Conservation (phyloP, 2,888 invertebrate genomes). For the Ormyrus rosae region DNA sequence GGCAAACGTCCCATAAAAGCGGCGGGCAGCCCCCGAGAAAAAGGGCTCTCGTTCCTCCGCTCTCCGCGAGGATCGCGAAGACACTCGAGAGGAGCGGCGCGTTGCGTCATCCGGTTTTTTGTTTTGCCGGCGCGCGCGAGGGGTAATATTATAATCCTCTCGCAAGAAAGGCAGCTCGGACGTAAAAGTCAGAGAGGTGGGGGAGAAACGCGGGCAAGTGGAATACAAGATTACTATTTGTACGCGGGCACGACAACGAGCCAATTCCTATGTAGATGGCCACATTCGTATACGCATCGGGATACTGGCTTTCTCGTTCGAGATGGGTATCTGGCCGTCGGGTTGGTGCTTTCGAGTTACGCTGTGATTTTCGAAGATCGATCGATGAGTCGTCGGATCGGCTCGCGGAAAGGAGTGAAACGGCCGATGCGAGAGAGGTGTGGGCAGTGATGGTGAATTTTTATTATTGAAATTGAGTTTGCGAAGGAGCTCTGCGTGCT, state of each 20-base stretch:
- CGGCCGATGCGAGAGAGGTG: too few relatives aligned
- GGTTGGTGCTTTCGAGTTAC: too few relatives aligned
- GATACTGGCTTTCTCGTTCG: background rate
- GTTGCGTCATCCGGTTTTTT: constrained; percentile 33
- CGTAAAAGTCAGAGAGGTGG: background rate
- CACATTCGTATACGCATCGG: constrained; percentile 22
- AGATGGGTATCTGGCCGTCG: background rate
- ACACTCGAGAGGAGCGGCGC: background rate
- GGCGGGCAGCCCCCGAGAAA: too few relatives aligned
- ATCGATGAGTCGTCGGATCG: too few relatives aligned
- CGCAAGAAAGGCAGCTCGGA: background rate
- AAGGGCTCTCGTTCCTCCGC: background rate
- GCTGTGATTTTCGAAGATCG: too few relatives aligned
- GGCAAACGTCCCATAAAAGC: too few relatives aligned
- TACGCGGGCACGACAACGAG: constrained; percentile 14
- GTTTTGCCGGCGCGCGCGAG: constrained; percentile 1
- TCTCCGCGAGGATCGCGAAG: background rate
- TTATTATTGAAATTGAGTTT: too few relatives aligned
- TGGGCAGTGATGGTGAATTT: too few relatives aligned
- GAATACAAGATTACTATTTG: constrained; percentile 44
- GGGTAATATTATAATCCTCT: constrained; percentile 40
- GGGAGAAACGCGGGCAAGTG: constrained; percentile 21
- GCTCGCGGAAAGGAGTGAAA: too few relatives aligned
- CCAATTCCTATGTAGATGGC: constrained; percentile 38
- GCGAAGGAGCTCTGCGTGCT: too few relatives aligned